Percentiles rank a stretch among this genome's conserved stretches.
These are phyloP conservation scores for Plemyria rubiginata DNA, from an alignment of 2,888 invertebrate species.

Conservation along the genomic window DNA sequence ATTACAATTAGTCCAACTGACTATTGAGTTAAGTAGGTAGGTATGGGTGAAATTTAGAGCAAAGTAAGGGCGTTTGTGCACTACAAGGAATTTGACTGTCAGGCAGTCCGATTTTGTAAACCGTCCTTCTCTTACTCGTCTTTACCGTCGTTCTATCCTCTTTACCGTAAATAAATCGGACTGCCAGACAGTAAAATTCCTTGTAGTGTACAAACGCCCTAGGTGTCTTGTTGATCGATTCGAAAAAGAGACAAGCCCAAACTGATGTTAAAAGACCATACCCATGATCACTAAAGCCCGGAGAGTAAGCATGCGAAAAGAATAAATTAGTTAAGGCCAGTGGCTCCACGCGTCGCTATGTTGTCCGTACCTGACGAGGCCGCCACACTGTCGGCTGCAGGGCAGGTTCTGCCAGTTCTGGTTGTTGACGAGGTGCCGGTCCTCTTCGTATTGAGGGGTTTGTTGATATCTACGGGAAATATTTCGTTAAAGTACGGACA, in stretches of 20 bases:
- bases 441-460: conserved; percentile 37
- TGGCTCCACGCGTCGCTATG: conserved; percentile 57
- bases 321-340: conserved; percentile 66
- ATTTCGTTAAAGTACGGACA: background rate
- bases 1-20: background rate
- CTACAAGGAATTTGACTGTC: too few relatives aligned
- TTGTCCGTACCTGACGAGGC: conserved; percentile 73
- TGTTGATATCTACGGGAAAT: conserved; percentile 31
- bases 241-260: conserved; percentile 1
- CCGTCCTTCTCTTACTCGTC: too few relatives aligned
- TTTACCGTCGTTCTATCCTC: too few relatives aligned
- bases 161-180: too few relatives aligned
- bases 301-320: conserved; percentile 61
- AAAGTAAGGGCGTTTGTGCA: background rate
- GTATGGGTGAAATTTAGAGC: background rate
- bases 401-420: conserved; percentile 34
- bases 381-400: conserved; percentile 27
- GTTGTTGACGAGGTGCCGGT: conserved; percentile 34
- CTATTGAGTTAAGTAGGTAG: background rate
- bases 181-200: too few relatives aligned
- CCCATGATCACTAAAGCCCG: conserved; percentile 62
- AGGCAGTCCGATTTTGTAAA: too few relatives aligned
- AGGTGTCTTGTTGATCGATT: background rate
- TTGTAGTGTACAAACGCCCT: too few relatives aligned
- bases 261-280: conserved; percentile 47